phyloP scores from a whole-genome alignment of 2,888 invertebrate genomes.

The Eremobia ochroleuca region DNA sequence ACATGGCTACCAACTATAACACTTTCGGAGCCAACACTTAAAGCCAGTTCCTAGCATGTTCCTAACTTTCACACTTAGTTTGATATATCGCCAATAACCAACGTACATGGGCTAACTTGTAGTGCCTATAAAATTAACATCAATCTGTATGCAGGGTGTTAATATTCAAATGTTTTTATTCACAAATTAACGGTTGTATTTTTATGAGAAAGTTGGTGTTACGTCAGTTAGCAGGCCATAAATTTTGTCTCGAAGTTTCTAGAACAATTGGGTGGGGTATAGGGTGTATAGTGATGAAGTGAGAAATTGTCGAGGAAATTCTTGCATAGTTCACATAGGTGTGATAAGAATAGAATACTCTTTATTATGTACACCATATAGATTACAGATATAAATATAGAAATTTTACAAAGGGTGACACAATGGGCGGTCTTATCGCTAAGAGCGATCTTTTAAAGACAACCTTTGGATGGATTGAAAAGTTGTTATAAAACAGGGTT shows the following conservation, averaged over 20 bases:
- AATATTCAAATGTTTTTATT: constrained; percentile 42
- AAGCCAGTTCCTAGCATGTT: constrained; percentile 61
- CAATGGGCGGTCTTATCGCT: too few species aligned
- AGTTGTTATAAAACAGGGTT: neutral
- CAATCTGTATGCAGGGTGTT: constrained; percentile 47
- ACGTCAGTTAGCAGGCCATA: neutral
- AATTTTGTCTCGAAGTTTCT: constrained; percentile 34
- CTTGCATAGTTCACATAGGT: neutral
- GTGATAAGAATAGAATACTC: too few species aligned
- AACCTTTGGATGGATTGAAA: too few species aligned
- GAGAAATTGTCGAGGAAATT: constrained; percentile 10
- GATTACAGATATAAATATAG: too few species aligned
- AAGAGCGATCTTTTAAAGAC: too few species aligned
- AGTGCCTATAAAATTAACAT: constrained; percentile 56
- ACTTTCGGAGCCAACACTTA: constrained; percentile 56
- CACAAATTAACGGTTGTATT: constrained; percentile 23
- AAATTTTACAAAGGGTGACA: too few species aligned
- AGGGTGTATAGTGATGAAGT: constrained; percentile 6
- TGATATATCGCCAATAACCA: constrained; percentile 75
- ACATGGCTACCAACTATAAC: constrained; percentile 59
- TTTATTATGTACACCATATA: too few species aligned
- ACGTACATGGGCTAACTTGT: constrained; percentile 61
- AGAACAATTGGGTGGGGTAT: too few species aligned
- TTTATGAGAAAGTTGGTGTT: constrained; percentile 35
- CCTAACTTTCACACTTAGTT: constrained; percentile 77